phyloP scores from a whole-genome alignment of 2,797 vertebrate species.

The Macropodus opercularis region DNA sequence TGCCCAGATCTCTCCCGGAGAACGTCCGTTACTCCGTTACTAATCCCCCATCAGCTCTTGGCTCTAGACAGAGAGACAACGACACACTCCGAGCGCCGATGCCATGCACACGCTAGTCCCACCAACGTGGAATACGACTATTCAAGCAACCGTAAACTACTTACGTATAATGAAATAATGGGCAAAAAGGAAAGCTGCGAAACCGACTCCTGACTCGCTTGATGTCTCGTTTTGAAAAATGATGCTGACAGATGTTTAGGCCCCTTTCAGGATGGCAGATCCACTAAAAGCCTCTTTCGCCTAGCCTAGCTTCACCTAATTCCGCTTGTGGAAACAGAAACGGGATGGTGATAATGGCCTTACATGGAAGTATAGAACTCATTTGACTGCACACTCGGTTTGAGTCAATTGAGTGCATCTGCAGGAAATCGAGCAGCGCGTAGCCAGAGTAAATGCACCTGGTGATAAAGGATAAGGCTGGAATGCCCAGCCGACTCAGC shows the following conservation, averaged over 20 bases:
- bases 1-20: too few species aligned
- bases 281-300: conserved; percentile 23
- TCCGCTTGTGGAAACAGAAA: conserved; percentile 7
- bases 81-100: neutral
- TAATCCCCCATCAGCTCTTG: too few species aligned
- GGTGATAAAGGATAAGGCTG: conserved; percentile 50
- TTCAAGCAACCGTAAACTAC: neutral
- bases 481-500: conserved; percentile 48
- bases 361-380: conserved; percentile 14
- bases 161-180: neutral
- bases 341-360: conserved; percentile 33
- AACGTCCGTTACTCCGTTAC: too few species aligned
- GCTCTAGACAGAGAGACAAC: neutral
- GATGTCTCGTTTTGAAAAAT: conserved; percentile 7
- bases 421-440: conserved; percentile 19
- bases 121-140: neutral
- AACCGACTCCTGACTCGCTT: conserved; percentile 10
- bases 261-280: conserved; percentile 32
- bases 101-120: neutral
- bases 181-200: neutral
- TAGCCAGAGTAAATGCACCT: conserved; percentile 44
- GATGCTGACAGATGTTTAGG: conserved; percentile 12
- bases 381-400: conserved; percentile 1
- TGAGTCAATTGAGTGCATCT: conserved; percentile 11
- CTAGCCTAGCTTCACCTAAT: conserved; percentile 13